phyloP scores from a whole-genome alignment of 2,888 invertebrate genomes.

The Drosophila subsilvestris region DNA sequence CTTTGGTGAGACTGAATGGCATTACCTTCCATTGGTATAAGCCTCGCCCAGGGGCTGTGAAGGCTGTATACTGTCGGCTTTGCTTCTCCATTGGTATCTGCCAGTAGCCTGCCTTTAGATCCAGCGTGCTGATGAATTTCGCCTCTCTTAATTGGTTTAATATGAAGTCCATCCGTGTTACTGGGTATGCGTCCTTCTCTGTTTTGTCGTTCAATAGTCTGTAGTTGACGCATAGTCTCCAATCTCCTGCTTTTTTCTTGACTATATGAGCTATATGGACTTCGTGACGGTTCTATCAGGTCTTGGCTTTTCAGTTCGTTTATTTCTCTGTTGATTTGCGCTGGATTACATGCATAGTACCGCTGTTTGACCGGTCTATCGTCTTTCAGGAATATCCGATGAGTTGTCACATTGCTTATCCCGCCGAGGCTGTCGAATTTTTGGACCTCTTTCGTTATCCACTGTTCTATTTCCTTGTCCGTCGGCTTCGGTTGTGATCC shows the following conservation, averaged over 20 bases:
- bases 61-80: not conserved
- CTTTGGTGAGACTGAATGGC: not conserved
- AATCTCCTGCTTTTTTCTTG: not conserved
- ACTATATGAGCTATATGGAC: not conserved
- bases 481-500: too few species aligned
- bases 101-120: not conserved
- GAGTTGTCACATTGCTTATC: too few species aligned
- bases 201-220: not conserved
- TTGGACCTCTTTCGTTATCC: too few species aligned
- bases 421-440: too few species aligned
- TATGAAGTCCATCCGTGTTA: not conserved
- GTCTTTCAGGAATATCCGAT: too few species aligned
- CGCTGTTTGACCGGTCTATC: too few species aligned
- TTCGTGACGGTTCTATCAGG: too few species aligned
- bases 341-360: too few species aligned
- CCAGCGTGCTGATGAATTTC: not conserved
- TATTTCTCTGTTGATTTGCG: too few species aligned
- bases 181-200: slow-evolving; percentile 1
- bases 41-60: not conserved
- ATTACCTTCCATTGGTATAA: not conserved
- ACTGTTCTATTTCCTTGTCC: too few species aligned
- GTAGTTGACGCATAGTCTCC: slow-evolving; percentile 2
- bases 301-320: too few species aligned
- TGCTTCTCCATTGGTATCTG: not conserved
- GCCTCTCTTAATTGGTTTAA: not conserved